Evolutionary conservation across 2,797 vertebrate genomes (phyloP).

Genomic region (Amphiprion clarkii): DNA sequence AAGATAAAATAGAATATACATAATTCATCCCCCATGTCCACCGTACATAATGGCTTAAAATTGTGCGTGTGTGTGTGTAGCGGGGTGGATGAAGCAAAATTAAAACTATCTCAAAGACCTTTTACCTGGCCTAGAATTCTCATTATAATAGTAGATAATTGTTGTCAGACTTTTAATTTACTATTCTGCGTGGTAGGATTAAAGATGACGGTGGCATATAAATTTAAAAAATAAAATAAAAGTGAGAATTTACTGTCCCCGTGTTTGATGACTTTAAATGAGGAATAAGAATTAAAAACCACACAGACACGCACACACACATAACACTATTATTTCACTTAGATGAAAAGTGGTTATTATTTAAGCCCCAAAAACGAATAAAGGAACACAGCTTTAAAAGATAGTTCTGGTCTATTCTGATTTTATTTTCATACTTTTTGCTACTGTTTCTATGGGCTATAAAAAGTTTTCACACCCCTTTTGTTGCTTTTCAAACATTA

Average conservation of each 20-base stretch:
- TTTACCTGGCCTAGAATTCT: conserved; percentile 49
- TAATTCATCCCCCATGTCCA: conserved; percentile 59
- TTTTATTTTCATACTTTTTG: background rate
- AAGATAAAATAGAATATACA: conserved; percentile 69
- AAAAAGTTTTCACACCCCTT: too few species aligned
- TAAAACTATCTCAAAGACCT: conserved; percentile 62
- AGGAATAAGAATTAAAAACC: conserved; percentile 5
- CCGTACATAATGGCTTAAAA: conserved; percentile 48
- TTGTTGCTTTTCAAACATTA: too few species aligned
- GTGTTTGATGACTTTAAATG: conserved; percentile 40
- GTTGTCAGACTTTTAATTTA: conserved; percentile 70
- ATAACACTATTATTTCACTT: too few species aligned
- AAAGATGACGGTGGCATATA: conserved; percentile 37
- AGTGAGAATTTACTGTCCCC: conserved; percentile 5
- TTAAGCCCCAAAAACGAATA: conserved; percentile 2
- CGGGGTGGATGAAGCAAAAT: conserved; percentile 64
- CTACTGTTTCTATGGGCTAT: background rate
- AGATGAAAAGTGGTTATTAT: background rate
- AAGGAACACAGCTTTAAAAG: background rate
- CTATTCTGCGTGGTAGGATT: conserved; percentile 51
- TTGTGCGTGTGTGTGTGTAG: conserved; percentile 24
- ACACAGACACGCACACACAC: background rate
- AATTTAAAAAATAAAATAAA: conserved; percentile 12
- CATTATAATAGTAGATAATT: conserved; percentile 67
- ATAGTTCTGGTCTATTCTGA: background rate